A percentile compares a stretch with the other conserved stretches of the same genome.
Conservation (phyloP, 1,140 invertebrate species). For the Drosophila erecta region DNA sequence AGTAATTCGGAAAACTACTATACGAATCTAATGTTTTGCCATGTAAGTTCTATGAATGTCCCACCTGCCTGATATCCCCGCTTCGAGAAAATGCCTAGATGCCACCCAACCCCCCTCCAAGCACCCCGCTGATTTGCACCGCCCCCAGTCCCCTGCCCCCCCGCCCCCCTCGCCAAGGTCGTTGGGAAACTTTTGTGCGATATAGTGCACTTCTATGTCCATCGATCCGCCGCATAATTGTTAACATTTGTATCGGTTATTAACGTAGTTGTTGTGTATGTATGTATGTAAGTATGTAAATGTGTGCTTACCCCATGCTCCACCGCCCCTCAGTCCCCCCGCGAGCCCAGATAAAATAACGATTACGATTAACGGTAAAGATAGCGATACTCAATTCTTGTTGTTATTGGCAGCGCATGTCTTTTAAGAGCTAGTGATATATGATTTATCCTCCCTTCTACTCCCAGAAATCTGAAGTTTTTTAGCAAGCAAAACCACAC, state of each 20-base stretch:
- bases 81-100: conserved; percentile 45
- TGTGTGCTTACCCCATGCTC: conserved; percentile 62
- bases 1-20: conserved; percentile 27
- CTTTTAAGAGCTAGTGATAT: conserved; percentile 59
- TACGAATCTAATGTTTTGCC: conserved; percentile 44
- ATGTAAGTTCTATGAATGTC: conserved; percentile 77
- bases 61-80: conserved; percentile 69
- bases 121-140: conserved; percentile 51
- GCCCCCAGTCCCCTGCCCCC: neutral
- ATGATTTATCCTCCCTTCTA: conserved; percentile 45
- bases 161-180: neutral
- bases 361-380: conserved; percentile 30
- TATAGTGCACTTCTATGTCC: conserved; percentile 11
- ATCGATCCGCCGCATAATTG: conserved; percentile 76
- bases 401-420: conserved; percentile 66
- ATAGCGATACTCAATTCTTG: conserved; percentile 53
- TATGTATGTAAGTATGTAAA: conserved; percentile 80
- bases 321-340: neutral
- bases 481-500: conserved; percentile 44
- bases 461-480: conserved; percentile 1
- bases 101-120: conserved; percentile 11
- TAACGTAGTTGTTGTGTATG: conserved; percentile 82
- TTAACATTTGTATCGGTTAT: conserved; percentile 82
- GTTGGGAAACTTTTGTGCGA: conserved; percentile 10
- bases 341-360: conserved; percentile 3